Conservation (phyloP, 2,797 vertebrate species). For the Myotis daubentonii region DNA sequence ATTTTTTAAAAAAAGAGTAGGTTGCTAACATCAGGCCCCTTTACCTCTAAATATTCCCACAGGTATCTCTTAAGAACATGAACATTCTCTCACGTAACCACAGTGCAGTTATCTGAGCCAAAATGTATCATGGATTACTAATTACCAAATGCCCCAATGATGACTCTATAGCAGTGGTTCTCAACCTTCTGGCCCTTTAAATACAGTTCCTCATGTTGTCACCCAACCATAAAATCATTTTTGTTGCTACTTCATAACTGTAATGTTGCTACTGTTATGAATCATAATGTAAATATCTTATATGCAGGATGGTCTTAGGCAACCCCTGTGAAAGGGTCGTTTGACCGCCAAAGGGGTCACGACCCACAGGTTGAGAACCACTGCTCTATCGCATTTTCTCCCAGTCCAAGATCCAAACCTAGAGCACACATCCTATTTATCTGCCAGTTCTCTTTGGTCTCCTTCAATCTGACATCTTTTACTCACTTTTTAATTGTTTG, state of each 20-base stretch:
- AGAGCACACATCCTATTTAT: neutral
- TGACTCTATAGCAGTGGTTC: neutral
- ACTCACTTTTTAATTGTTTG: neutral
- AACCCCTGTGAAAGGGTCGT: too few species aligned
- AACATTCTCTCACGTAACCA: neutral
- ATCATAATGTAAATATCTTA: too few species aligned
- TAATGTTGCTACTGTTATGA: too few species aligned
- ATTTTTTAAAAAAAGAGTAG: neutral
- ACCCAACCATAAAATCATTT: too few species aligned
- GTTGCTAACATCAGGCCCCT: neutral
- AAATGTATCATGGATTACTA: neutral
- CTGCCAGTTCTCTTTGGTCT: neutral
- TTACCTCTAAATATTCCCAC: neutral
- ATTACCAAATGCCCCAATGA: neutral
- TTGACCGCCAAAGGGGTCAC: too few species aligned
- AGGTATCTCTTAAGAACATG: neutral
- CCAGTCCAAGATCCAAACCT: neutral
- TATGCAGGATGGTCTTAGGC: too few species aligned
- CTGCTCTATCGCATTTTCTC: neutral
- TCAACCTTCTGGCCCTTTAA: too few species aligned
- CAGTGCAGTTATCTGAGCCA: neutral
- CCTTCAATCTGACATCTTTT: neutral
- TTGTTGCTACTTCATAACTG: too few species aligned
- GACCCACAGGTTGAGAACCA: too few species aligned
- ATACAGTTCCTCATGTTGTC: too few species aligned